Evolutionary conservation across 2,888 invertebrate species (phyloP).

Genomic region (Tenodera sinensis): DNA sequence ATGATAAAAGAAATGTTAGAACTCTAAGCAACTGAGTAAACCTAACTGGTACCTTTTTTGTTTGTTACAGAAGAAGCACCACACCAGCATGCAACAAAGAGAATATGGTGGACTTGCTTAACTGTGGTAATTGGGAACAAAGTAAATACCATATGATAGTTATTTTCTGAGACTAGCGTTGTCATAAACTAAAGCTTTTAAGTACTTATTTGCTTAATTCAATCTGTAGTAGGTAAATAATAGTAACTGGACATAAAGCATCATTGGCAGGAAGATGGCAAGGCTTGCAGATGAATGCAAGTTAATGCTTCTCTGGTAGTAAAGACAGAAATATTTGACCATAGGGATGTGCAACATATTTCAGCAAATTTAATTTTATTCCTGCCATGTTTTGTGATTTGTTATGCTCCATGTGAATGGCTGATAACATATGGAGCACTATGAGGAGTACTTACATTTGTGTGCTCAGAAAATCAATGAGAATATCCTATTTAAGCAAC

Average conservation of each 20-base stretch:
- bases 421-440: no score
- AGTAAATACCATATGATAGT: slow-evolving; percentile 6
- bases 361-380: no score
- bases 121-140: slow-evolving; percentile 17
- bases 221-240: not conserved
- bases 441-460: no score
- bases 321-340: no score
- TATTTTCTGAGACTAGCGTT: slow-evolving; percentile 2
- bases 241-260: not conserved
- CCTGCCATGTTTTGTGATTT: no score
- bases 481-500: no score
- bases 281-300: not conserved
- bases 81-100: not conserved
- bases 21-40: no score
- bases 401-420: no score
- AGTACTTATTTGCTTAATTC: not conserved
- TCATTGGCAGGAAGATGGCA: not conserved
- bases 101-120: not conserved
- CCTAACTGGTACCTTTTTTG: not conserved
- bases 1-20: not conserved
- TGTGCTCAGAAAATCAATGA: no score
- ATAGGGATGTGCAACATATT: no score
- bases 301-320: no score
- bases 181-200: not conserved
- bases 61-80: not conserved